Evolutionary conservation across 2,113 vertebrate genomes (phyloP).

Genomic region (Laterallus jamaicensis): DNA sequence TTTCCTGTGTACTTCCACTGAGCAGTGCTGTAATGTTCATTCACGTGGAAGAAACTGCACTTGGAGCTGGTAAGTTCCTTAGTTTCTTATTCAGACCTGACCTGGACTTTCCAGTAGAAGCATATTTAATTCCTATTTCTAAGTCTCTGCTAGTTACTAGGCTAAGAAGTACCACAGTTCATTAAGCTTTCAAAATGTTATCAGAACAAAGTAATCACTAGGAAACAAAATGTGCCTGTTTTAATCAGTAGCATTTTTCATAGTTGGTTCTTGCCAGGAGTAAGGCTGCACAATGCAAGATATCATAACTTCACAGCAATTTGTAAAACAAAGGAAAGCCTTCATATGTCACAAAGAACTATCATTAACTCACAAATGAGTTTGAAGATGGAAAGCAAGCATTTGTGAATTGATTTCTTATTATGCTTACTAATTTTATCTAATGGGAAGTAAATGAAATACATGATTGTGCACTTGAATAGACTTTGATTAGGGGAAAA

Average conservation of each 20-base stretch:
- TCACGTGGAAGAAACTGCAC: neutral
- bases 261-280: neutral
- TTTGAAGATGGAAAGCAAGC: neutral
- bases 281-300: neutral
- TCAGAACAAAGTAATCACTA: neutral
- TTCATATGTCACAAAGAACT: neutral
- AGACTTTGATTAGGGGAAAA: neutral
- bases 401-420: neutral
- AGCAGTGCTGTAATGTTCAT: neutral
- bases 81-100: neutral
- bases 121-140: neutral
- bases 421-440: neutral
- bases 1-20: neutral
- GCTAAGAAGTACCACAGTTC: neutral
- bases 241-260: neutral
- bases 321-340: neutral
- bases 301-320: neutral
- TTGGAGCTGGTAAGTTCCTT: neutral
- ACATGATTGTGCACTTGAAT: neutral
- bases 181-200: constrained; percentile 18
- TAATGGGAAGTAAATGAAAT: neutral
- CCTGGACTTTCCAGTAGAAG: neutral
- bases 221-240: neutral
- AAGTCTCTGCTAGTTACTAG: neutral
- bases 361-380: neutral